Evolutionary conservation across 2,888 invertebrate species (phyloP).

Genomic region (Leptopilina syphax): DNA sequence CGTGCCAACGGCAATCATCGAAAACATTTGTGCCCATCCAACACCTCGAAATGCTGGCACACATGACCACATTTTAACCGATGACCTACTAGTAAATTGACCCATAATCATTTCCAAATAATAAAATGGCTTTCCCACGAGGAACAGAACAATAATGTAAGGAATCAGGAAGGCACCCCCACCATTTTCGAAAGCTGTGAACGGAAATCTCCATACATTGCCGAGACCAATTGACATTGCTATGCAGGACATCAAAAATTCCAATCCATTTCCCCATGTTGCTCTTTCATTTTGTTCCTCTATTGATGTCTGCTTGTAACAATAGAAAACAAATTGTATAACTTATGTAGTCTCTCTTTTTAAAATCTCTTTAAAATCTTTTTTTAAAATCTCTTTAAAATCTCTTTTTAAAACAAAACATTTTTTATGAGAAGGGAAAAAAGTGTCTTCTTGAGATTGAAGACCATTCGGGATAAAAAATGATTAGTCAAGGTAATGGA

Average conservation of each 20-base stretch:
- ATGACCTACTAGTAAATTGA: conserved; percentile 89
- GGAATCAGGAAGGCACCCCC: conserved; percentile 85
- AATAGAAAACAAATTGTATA: neutral
- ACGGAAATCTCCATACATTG: conserved; percentile 85
- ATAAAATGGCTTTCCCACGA: conserved; percentile 89
- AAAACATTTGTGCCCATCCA: conserved; percentile 78
- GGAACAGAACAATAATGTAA: conserved; percentile 82
- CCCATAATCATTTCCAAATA: conserved; percentile 91
- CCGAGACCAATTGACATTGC: conserved; percentile 84
- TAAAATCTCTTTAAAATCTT: neutral
- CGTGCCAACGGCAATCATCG: conserved; percentile 75
- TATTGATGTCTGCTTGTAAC: conserved; percentile 14
- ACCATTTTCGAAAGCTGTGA: conserved; percentile 83
- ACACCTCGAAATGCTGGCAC: conserved; percentile 86
- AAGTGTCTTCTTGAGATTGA: too few relatives aligned
- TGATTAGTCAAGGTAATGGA: conserved; percentile 3
- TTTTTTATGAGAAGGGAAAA: too few relatives aligned
- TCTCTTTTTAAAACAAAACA: too few relatives aligned
- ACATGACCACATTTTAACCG: conserved; percentile 85
- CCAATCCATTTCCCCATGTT: conserved; percentile 81
- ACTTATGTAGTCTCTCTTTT: neutral
- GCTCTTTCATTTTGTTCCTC: conserved; percentile 44
- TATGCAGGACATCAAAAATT: conserved; percentile 83
- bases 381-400: too few relatives aligned
- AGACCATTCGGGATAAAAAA: too few relatives aligned